Evolutionary conservation across 2,797 vertebrate genomes (phyloP).

Genomic region (Salarias fasciatus): DNA sequence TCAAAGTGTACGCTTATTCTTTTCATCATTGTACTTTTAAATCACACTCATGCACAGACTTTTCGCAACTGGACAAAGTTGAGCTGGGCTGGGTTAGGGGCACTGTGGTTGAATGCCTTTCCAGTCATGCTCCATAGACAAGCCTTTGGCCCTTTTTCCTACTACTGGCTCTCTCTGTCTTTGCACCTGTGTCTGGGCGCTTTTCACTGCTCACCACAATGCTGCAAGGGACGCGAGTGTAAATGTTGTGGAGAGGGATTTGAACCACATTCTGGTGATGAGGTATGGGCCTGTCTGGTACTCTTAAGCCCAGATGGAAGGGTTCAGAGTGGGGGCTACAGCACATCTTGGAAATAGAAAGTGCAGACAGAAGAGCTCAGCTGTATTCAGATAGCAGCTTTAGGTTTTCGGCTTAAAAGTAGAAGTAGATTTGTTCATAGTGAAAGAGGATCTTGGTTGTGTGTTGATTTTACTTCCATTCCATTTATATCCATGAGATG

Average conservation of each 20-base stretch:
- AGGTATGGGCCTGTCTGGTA: constrained; percentile 76
- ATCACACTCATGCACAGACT: constrained; percentile 40
- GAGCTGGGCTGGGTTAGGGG: constrained; percentile 70
- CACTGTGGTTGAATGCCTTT: constrained; percentile 81
- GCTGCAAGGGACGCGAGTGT: constrained; percentile 75
- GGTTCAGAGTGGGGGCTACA: constrained; percentile 51
- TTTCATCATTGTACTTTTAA: constrained; percentile 78
- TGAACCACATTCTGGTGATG: constrained; percentile 76
- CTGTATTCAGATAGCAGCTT: constrained; percentile 7
- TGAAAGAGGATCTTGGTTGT: constrained; percentile 8
- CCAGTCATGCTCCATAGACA: constrained; percentile 79
- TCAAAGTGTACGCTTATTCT: constrained; percentile 67
- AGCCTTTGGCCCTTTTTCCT: constrained; percentile 74
- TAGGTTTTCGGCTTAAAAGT: neutral
- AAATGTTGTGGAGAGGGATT: constrained; percentile 80
- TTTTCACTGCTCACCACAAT: constrained; percentile 66
- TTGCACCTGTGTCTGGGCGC: constrained; percentile 79
- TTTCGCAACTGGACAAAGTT: constrained; percentile 63
- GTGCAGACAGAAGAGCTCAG: constrained; percentile 15
- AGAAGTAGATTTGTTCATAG: constrained; percentile 24
- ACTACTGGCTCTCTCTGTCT: constrained; percentile 72
- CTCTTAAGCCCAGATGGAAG: constrained; percentile 71
- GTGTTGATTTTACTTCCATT: constrained; percentile 25
- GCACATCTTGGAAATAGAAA: constrained; percentile 46
- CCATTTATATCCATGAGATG: constrained; percentile 25